Evolutionary conservation across 2,888 invertebrate species (phyloP), one percentile per base, ranked within the genome.

Genomic region (Deroplatys truncata): DNA sequence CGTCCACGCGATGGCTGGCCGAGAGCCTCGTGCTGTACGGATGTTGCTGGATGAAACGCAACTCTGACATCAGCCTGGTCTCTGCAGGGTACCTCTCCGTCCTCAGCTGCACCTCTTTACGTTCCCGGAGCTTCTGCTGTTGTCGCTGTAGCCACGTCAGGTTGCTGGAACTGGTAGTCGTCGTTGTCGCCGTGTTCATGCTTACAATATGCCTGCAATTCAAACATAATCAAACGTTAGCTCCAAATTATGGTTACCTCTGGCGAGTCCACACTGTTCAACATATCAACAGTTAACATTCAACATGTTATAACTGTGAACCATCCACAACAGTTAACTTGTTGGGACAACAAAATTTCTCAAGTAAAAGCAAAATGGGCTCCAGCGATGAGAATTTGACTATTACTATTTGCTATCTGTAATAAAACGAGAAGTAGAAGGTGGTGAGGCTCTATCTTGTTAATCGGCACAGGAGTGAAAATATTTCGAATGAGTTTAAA

Each of bases 121-220:
- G 95, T 92, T 97, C 97, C 87, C 97, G 95, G 85, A 98, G 94
- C 93, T 97, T 97, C 93, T 97, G 95, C 92, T 98, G 97, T 92
- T 98, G 97, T 91, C 96, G 95, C 93, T 97, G 97, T 91, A 98
- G 94, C 97, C 97, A 98, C 89, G 97, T 96, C 91, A 96, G 94
- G 35, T 95, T 95, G n/a, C 94, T 94, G 91, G 93, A 93, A 84
- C 93, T 93, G 90, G 86, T 88, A 35, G 82, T 84, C 16, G 49
- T 84, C 31, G 84, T 56, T 20, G 28, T 84, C 31, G 31, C 20
- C 29, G 72, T 84, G 16, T 49, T 84, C 29, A 87, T 88, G 83
- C 89, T 87, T n/a, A 90, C 90, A 83, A 90, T 86, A 56, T 89
- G 89, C 72, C 89, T 89, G 89, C 29, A 87, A 89, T n/a, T 85